phyloP scores from a whole-genome alignment of 2,797 vertebrate species.

The Acanthiza pusilla region DNA sequence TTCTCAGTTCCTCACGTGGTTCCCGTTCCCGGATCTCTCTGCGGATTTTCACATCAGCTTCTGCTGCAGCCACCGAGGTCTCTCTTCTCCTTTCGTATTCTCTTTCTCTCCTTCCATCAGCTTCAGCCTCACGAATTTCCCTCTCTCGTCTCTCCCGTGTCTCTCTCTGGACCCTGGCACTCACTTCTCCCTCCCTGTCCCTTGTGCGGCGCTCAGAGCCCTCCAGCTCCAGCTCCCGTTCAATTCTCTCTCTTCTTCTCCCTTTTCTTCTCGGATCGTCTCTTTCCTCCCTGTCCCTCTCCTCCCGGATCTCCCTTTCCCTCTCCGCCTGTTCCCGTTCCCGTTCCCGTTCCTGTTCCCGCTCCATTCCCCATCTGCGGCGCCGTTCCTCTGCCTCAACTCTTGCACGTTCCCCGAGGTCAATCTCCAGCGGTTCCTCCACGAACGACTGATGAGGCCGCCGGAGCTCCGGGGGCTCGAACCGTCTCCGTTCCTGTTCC shows the following conservation, averaged over 20 bases:
- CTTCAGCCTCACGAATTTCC: too few relatives aligned
- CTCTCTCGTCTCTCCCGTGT: too few relatives aligned
- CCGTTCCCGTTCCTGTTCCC: not conserved
- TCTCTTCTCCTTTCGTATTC: too few relatives aligned
- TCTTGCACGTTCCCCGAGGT: accelerated
- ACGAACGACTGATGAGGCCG: not conserved
- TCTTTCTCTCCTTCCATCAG: too few relatives aligned
- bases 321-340: too few relatives aligned
- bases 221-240: accelerated
- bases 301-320: accelerated
- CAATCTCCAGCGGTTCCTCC: not conserved
- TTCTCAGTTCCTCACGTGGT: not conserved
- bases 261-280: accelerated
- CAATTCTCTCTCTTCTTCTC: accelerated
- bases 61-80: too few relatives aligned
- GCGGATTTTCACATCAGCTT: too few relatives aligned
- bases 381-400: accelerated
- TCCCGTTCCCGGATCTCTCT: too few relatives aligned
- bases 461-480: not conserved
- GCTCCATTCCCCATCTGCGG: accelerated
- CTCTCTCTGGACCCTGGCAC: too few relatives aligned
- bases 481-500: not conserved
- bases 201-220: too few relatives aligned
- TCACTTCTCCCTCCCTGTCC: too few relatives aligned
- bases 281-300: accelerated